These are phyloP conservation scores for Acrobasis suavella DNA, from an alignment of 2,888 invertebrate species.

Conservation along the genomic window DNA sequence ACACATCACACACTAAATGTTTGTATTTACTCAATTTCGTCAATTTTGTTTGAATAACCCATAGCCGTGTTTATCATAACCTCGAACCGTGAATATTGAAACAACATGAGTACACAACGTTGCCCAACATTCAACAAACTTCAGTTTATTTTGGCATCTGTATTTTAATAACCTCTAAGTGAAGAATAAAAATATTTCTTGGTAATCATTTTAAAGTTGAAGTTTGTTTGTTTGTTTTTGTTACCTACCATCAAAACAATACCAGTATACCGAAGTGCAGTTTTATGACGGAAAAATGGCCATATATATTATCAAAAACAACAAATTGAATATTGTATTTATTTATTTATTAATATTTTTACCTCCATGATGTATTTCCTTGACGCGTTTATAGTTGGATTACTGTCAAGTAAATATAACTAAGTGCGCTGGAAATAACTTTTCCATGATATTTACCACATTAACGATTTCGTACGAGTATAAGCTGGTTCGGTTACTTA, in stretches of 20 bases:
- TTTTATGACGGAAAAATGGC: background rate
- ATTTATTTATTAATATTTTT: too few relatives aligned
- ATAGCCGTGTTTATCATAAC: constrained; percentile 16
- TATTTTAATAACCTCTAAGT: constrained; percentile 22
- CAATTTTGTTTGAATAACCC: constrained; percentile 21
- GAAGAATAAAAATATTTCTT: constrained; percentile 9
- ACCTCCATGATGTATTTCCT: background rate
- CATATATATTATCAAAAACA: background rate
- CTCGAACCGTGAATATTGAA: constrained; percentile 13
- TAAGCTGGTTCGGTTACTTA: too few relatives aligned
- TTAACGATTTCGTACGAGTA: too few relatives aligned
- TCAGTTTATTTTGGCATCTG: constrained; percentile 7
- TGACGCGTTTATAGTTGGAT: background rate
- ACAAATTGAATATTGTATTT: too few relatives aligned
- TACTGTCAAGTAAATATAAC: background rate
- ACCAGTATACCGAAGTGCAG: background rate
- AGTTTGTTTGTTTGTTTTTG: background rate
- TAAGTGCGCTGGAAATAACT: background rate
- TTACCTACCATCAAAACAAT: constrained; percentile 5
- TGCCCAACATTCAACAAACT: constrained; percentile 13
- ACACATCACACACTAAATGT: constrained; percentile 8
- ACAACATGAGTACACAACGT: constrained; percentile 2
- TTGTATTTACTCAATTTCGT: constrained; percentile 20
- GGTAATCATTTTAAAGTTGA: constrained; percentile 4
- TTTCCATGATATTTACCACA: background rate